Conservation (phyloP, 2,797 vertebrate genomes). For the Phalloptychus januarius region DNA sequence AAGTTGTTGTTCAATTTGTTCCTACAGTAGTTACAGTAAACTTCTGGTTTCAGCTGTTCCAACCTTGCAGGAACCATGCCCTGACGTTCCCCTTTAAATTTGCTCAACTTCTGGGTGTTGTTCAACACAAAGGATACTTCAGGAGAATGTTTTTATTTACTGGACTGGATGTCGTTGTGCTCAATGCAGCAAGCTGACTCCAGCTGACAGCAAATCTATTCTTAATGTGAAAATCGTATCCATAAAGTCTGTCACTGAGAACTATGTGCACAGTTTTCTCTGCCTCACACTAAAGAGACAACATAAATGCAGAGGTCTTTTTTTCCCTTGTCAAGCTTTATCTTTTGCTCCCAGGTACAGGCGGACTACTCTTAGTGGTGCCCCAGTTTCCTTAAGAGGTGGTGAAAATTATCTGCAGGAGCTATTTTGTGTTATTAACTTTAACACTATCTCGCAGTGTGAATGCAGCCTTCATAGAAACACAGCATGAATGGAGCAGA, state of each 20-base stretch:
- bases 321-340: conserved; percentile 14
- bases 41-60: not conserved
- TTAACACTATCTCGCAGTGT: conserved; percentile 33
- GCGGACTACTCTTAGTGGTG: conserved; percentile 33
- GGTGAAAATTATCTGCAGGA: conserved; percentile 47
- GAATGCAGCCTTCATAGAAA: conserved; percentile 26
- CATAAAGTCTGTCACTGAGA: not conserved
- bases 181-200: not conserved
- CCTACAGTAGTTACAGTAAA: not conserved
- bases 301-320: conserved; percentile 20
- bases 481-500: conserved; percentile 33
- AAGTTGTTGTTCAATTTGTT: too few species aligned
- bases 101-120: not conserved
- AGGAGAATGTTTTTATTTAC: not conserved
- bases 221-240: not conserved
- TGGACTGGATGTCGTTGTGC: not conserved
- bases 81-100: not conserved
- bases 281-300: conserved; percentile 11
- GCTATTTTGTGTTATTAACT: conserved; percentile 61
- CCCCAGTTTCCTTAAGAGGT: conserved; percentile 55
- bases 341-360: conserved; percentile 33
- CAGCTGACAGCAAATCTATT: not conserved
- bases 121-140: not conserved
- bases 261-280: not conserved
- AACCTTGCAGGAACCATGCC: not conserved